These are phyloP conservation scores for Typhlichthys eigenmanni DNA, from an alignment of 2,797 vertebrate genomes.

Conservation along the genomic window DNA sequence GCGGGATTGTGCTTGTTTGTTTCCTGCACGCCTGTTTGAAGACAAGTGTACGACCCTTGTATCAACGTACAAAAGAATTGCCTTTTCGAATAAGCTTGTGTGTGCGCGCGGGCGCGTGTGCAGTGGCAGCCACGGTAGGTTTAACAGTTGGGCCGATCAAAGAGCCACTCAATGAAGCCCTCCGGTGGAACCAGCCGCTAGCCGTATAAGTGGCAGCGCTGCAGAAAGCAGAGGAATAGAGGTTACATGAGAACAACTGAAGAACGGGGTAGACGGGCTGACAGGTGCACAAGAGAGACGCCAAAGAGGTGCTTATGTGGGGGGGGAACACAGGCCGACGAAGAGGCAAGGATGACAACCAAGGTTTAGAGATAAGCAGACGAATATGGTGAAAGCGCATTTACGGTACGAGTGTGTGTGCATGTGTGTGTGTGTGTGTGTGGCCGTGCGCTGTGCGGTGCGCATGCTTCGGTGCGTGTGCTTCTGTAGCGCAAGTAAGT, in stretches of 20 bases:
- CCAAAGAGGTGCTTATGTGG: too few species aligned
- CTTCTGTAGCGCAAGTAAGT: not conserved
- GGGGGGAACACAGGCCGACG: too few species aligned
- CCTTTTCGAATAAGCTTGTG: not conserved
- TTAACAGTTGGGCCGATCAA: too few species aligned
- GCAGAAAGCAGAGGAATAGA: too few species aligned
- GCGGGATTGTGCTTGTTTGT: slow-evolving; percentile 28
- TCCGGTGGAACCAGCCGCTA: slow-evolving; percentile 8
- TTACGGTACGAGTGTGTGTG: slow-evolving; percentile 3
- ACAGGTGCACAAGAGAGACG: too few species aligned
- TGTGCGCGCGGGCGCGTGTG: not conserved
- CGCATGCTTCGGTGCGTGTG: not conserved
- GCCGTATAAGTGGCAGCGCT: not conserved
- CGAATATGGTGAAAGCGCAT: not conserved
- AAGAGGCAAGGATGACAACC: too few species aligned
- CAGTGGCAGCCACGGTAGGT: too few species aligned
- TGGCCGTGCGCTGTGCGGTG: not conserved
- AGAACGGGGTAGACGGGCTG: too few species aligned
- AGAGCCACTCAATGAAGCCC: slow-evolving; percentile 11
- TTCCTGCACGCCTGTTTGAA: slow-evolving; percentile 27
- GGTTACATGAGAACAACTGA: too few species aligned
- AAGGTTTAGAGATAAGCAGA: not conserved
- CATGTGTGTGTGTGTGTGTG: slow-evolving; percentile 8
- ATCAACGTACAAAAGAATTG: slow-evolving; percentile 39
- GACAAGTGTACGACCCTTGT: slow-evolving; percentile 33